Percentiles rank a stretch among this genome's conserved stretches.
Evolutionary conservation across 2,797 vertebrate species (phyloP).

Genomic region (Novumbra hubbsi): DNA sequence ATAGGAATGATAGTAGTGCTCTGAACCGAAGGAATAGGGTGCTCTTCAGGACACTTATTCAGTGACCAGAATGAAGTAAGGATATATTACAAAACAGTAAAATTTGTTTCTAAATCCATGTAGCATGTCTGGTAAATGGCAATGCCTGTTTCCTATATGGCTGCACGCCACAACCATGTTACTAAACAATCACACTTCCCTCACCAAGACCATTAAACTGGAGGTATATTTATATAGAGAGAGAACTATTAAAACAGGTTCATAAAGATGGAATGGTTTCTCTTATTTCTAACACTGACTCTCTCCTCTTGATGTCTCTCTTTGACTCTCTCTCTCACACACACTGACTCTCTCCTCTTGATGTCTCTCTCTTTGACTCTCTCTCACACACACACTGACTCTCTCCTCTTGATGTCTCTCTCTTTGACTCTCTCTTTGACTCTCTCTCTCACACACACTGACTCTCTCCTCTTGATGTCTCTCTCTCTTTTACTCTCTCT

Average conservation of each 20-base stretch:
- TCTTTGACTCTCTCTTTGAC: slow-evolving; percentile 12
- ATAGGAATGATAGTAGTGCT: background rate
- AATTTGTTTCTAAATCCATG: slow-evolving; percentile 29
- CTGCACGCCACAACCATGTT: slow-evolving; percentile 21
- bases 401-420: background rate
- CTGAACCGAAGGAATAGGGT: background rate
- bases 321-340: slow-evolving; percentile 17
- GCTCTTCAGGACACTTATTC: background rate
- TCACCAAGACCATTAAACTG: slow-evolving; percentile 30
- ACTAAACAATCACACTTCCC: slow-evolving; percentile 37
- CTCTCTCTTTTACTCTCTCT: background rate
- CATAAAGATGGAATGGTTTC: background rate
- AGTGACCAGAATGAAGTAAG: background rate
- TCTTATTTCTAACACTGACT: slow-evolving; percentile 15
- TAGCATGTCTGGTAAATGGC: slow-evolving; percentile 32
- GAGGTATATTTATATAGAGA: slow-evolving; percentile 35
- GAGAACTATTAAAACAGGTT: slow-evolving; percentile 33
- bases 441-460: background rate
- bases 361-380: slow-evolving; percentile 7
- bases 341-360: background rate
- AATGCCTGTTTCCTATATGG: slow-evolving; percentile 24
- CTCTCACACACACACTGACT: background rate
- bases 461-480: background rate
- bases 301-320: slow-evolving; percentile 5
- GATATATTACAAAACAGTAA: slow-evolving; percentile 6